phyloP scores from a whole-genome alignment of 2,113 vertebrate genomes.

The Hirundichthys speculiger region DNA sequence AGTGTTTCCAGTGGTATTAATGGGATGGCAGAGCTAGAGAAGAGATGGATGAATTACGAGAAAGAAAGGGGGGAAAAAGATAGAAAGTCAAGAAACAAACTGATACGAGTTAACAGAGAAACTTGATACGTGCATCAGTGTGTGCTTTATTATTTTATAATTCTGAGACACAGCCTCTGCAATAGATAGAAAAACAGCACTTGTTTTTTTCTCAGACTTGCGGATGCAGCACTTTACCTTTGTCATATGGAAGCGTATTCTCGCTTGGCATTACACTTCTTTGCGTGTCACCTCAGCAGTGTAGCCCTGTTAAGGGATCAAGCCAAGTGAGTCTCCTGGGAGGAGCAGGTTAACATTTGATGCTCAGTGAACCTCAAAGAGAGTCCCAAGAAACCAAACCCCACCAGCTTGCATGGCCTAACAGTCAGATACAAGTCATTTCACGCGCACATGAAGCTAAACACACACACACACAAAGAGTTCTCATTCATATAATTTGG shows the following conservation, averaged over 20 bases:
- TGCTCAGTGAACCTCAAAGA: constrained; percentile 17
- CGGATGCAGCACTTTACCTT: not conserved
- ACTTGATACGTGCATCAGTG: constrained; percentile 2
- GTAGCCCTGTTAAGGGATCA: constrained; percentile 53
- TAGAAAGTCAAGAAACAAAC: constrained; percentile 11
- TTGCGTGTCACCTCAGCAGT: constrained; percentile 18
- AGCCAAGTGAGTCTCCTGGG: constrained; percentile 24
- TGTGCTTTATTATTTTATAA: constrained; percentile 34
- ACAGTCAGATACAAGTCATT: constrained; percentile 22
- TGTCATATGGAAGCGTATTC: constrained; percentile 15
- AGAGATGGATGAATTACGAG: constrained; percentile 46
- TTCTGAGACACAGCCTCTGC: constrained; percentile 4
- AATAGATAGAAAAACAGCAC: not conserved
- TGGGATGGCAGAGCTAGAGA: constrained; percentile 55
- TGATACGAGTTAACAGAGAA: constrained; percentile 31
- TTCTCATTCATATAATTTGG: constrained; percentile 27
- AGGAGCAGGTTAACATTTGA: constrained; percentile 57
- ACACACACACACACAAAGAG: not conserved
- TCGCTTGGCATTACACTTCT: constrained; percentile 1
- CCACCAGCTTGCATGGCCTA: constrained; percentile 1
- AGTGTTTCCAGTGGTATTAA: constrained; percentile 76
- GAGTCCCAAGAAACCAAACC: constrained; percentile 24
- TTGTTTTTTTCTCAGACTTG: too few relatives aligned
- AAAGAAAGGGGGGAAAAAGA: constrained; percentile 19
- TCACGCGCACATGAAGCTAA: not conserved